Conservation (phyloP, 1,140 invertebrate genomes). For the Melitaea cinxia region DNA sequence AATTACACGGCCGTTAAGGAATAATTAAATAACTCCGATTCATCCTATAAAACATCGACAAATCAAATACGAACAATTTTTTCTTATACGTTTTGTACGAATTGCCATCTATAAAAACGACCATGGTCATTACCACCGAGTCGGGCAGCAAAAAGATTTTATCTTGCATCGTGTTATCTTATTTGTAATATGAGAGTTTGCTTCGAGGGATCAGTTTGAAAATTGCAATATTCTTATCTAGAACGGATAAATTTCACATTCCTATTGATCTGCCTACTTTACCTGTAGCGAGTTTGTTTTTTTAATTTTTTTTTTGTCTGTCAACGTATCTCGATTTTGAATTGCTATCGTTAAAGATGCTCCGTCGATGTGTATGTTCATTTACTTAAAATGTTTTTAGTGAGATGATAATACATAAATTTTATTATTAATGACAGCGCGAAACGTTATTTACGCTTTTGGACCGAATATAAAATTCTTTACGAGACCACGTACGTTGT, state of each 20-base stretch:
- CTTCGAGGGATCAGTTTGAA: slow-evolving; percentile 38
- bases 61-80: slow-evolving; percentile 36
- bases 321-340: background rate
- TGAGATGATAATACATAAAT: background rate
- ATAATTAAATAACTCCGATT: slow-evolving; percentile 61
- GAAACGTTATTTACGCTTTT: slow-evolving; percentile 1
- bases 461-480: background rate
- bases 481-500: background rate
- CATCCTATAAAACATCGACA: slow-evolving; percentile 42
- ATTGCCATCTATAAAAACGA: slow-evolving; percentile 36
- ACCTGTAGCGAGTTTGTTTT: background rate
- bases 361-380: background rate
- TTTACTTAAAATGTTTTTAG: slow-evolving; percentile 2
- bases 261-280: background rate
- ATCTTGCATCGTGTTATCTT: slow-evolving; percentile 60
- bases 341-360: background rate
- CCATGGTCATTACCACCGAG: slow-evolving; percentile 38
- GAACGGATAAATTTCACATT: slow-evolving; percentile 29
- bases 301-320: background rate
- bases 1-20: slow-evolving; percentile 72
- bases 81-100: slow-evolving; percentile 35
- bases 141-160: slow-evolving; percentile 43
- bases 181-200: slow-evolving; percentile 66
- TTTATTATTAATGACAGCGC: slow-evolving; percentile 4
- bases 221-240: slow-evolving; percentile 43